These are phyloP conservation scores for Falco berigora DNA, from an alignment of 2,797 vertebrate genomes.

Conservation along the genomic window DNA sequence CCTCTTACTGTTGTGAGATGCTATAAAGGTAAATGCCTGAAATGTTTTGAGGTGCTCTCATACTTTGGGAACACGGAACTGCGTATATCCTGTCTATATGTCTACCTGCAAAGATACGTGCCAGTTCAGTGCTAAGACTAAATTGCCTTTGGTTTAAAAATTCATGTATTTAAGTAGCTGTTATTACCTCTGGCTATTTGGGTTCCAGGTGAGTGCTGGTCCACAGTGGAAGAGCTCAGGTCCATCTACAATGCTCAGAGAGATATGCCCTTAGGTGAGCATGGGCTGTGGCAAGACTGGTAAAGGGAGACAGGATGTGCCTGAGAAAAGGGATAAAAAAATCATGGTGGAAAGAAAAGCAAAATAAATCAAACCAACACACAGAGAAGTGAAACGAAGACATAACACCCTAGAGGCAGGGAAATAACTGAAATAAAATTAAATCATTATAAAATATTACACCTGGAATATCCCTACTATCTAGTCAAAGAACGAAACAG, in stretches of 20 bases:
- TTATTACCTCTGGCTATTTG: neutral
- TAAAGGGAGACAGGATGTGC: neutral
- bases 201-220: neutral
- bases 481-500: neutral
- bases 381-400: neutral
- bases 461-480: neutral
- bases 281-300: neutral
- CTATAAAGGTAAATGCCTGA: neutral
- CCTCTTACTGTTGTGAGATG: neutral
- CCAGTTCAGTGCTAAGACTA: neutral
- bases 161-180: neutral
- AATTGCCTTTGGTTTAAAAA: neutral
- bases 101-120: neutral
- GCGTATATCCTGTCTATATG: accelerated
- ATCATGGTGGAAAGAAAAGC: neutral
- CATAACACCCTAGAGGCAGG: neutral
- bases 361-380: neutral
- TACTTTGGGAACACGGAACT: neutral
- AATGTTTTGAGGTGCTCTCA: neutral
- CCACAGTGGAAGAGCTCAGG: neutral
- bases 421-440: neutral
- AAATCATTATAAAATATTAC: neutral
- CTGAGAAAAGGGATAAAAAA: neutral
- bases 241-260: neutral
- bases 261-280: neutral